Percentiles rank a stretch among this genome's conserved stretches.
These are phyloP conservation scores for Drosophila lutescens DNA, from an alignment of 2,888 invertebrate species.

Conservation along the genomic window DNA sequence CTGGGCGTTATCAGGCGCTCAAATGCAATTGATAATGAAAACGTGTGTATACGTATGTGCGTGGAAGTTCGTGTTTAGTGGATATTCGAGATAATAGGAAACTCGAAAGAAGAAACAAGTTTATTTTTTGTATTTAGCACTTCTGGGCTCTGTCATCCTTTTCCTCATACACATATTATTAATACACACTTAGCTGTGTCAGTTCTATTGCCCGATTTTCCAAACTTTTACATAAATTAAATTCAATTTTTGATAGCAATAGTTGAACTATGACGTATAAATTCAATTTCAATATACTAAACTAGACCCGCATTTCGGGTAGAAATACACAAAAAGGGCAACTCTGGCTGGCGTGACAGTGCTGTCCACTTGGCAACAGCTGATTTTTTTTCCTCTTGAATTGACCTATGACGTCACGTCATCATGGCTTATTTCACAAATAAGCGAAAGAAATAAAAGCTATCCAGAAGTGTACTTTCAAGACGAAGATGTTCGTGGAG, in stretches of 20 bases:
- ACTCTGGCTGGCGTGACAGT: constrained; percentile 1
- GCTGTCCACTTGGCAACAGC: constrained; percentile 25
- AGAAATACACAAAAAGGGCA: background rate
- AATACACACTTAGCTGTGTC: too few relatives aligned
- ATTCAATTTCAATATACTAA: background rate
- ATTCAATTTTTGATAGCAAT: too few relatives aligned
- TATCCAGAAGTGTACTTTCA: constrained; percentile 7
- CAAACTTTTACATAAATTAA: too few relatives aligned
- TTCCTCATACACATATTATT: too few relatives aligned
- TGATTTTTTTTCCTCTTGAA: constrained; percentile 13
- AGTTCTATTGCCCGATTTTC: too few relatives aligned
- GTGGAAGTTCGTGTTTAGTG: background rate
- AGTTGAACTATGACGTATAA: too few relatives aligned
- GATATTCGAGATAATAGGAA: background rate
- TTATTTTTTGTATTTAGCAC: too few relatives aligned
- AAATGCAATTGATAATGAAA: constrained; percentile 12
- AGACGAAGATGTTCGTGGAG: constrained; percentile 11
- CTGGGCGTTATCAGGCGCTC: constrained; percentile 20
- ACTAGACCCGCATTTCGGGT: too few relatives aligned
- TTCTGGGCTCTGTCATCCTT: too few relatives aligned
- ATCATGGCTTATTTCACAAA: constrained; percentile 58
- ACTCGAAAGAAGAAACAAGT: background rate
- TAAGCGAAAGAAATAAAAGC: constrained; percentile 24
- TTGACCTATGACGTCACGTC: constrained; percentile 62
- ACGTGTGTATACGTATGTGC: background rate